Evolutionary conservation across 2,113 vertebrate species (phyloP), one percentile per base, ranked within the genome.

Genomic region (Microcebus tavaratra): DNA sequence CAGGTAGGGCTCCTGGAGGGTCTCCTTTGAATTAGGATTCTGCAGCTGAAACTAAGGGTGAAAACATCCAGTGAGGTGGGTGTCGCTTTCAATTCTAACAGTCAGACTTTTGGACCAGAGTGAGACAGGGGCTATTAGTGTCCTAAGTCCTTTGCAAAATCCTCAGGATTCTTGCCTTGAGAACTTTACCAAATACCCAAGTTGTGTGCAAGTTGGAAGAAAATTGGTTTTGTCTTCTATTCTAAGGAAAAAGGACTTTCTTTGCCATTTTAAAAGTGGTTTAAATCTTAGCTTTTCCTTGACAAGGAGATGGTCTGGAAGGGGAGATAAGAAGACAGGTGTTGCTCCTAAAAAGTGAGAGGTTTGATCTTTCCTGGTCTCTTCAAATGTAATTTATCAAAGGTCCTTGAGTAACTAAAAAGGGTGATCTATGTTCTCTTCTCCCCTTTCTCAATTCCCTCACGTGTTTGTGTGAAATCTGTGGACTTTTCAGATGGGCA

Each of bases 271-370:
- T 15, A 23, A 25, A 95, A 34, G 25, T 57, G 61, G 48, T 53
- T 95, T 88, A 68, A 91, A 68, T 89, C 72, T 86, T 80, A 92
- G 55, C 72, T 94, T 59, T 96, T 91, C 59, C 61, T 86, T 39
- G 96, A 92, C 27, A 84, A 79, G 72, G 39, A 17, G 15, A 36
- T n/a, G 36, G 29, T 76, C 86, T 95, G 95, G 95, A 88, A 45
- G 17, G 12, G n/a, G 9, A 85, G 96, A 68, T 94, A 87, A 92
- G 87, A 70, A 20, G 27, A 12, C 36, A 45, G 39, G n/a, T 25
- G 45, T 31, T 50, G 11, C 15, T 42, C 42, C 4, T 45, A 10
- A 68, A 57, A 73, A 14, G 25, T 50, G 20, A 13, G 42, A 81
- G 14, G 3, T 53, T 65, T 50, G 42, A 15, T 75, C 55, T 65